phyloP scores from a whole-genome alignment of 37 sponge, comb jelly and placozoan species.

The Trichoplax adhaerens region DNA sequence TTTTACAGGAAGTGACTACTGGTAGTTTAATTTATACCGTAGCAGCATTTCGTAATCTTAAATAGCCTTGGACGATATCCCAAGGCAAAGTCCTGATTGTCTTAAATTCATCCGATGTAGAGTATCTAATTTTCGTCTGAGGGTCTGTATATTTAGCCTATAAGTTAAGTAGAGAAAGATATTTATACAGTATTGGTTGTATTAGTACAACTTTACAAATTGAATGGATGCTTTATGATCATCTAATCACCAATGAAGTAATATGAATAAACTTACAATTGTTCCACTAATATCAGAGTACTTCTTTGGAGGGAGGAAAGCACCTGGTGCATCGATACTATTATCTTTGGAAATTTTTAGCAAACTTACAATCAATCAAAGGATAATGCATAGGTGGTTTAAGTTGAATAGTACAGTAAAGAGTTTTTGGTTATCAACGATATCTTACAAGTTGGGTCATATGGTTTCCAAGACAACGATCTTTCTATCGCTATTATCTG shows the following conservation, averaged over 20 bases:
- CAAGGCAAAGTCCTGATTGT: slow-evolving; percentile 37
- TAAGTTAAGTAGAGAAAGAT: slow-evolving; percentile 14
- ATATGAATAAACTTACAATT: slow-evolving; percentile 15
- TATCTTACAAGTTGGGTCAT: slow-evolving; percentile 41
- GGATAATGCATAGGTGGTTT: background rate
- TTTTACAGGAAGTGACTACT: too few relatives aligned
- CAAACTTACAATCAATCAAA: slow-evolving; percentile 3
- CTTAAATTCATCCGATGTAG: slow-evolving; percentile 38
- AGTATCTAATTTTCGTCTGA: slow-evolving; percentile 30
- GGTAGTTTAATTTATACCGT: too few relatives aligned
- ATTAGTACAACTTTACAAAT: slow-evolving; percentile 9
- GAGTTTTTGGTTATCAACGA: background rate
- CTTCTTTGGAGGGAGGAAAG: slow-evolving; percentile 57
- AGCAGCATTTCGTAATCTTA: slow-evolving; percentile 34
- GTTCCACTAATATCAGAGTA: slow-evolving; percentile 58
- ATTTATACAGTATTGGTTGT: background rate
- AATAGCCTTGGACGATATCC: slow-evolving; percentile 49
- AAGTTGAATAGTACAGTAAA: background rate
- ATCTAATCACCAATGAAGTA: background rate
- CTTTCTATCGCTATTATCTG: slow-evolving; percentile 42
- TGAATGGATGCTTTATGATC: background rate
- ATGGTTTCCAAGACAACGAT: slow-evolving; percentile 9
- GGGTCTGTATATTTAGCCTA: slow-evolving; percentile 72
- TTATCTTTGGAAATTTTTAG: slow-evolving; percentile 20
- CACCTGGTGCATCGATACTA: slow-evolving; percentile 68